Evolutionary conservation across 2,113 vertebrate genomes (phyloP), one percentile per base, ranked within the genome.

Genomic region (Mohoua ochrocephala): DNA sequence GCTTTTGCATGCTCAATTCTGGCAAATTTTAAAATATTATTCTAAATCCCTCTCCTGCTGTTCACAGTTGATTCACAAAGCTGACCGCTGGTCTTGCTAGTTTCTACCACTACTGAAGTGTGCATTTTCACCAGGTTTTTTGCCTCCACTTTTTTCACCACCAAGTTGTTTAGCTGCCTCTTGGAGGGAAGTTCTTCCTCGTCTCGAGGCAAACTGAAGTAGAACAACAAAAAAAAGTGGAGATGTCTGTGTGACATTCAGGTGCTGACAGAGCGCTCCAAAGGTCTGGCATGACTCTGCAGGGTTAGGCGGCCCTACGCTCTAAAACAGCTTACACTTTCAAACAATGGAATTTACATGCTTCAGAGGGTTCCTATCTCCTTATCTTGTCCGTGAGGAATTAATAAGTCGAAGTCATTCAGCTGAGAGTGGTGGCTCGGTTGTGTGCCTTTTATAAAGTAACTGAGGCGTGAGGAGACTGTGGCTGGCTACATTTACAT

Each of bases 331-430:
- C 93, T 75, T 88, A 44, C 59, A 78, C 91, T 95, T 97, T 87
- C 87, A 97, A 97, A 97, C 96, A 97, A 93, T 92, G 89, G 91
- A 83, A 97, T 98, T 97, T 95, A 93, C 94, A 97, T 97, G 97
- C 97, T 95, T 96, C 96, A 95, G 97, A 96, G 97, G 70, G 91
- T 98, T 97, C 65, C 95, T 92, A 93, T 97, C 86, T 94, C 91
- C 92, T 97, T 96, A 96, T 97, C 97, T 97, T 95, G 96, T 97
- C 97, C 33, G 7, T 87, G 63, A 97, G 96, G 95, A 97, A 97
- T 98, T 97, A 98, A 94, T 97, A 94, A 97, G 87, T 88, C 92
- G 89, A 92, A 97, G 94, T 42, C 92, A 91, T 91, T 97, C 94
- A 86, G 77, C 92, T 94, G 89, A 82, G 96, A 97, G 94, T 71